Evolutionary conservation across 2,888 invertebrate genomes (phyloP), one percentile per base, ranked within the genome.

Genomic region (Sturmia bella): DNA sequence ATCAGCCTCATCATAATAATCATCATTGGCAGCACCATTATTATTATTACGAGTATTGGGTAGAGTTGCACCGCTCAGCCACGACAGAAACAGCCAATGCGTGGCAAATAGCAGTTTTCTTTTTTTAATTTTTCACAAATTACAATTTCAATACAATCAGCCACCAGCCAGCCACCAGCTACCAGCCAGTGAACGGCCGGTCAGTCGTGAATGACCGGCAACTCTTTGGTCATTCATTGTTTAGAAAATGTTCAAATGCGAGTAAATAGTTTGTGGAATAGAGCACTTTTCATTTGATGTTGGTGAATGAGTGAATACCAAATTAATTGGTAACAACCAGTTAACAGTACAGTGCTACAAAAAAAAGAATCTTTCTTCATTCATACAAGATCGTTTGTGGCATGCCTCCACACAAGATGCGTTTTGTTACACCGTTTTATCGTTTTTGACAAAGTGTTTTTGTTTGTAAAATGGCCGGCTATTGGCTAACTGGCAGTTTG

Each of bases 21-120:
- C 69, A 69, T 41, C 83, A 84, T 41, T 64, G 17, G 32, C 4
- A 43, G 61, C 70, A 52, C 57, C 66, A 69, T 19, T 19, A 24
- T 32, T 11, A 69, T 69, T 69, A 19, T 76, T 68, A 52, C 32
- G 32, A 32, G 4, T 32, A 32, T 32, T 32, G 32, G 59, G 52
- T 15, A 68, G 75, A 52, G 57, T n/a, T 52, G 56, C 70, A 39
- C 59, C 80, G 63, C 50, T 37, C 13, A 9, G 59, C 64, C 54
- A 50, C 27, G 3, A 39, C 39, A 73, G 76, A 80, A 73, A 73
- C 57, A 64, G 80, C 63, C 68, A 84, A 84, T 84, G 85, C 84
- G 83, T 86, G 85, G 84, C 85, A 85, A 85, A 85, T 85, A 84
- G 84, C 85, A 84, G 27, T 84, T 82, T 39, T 37, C 17, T 59